Base-by-base conservation (phyloP, 1,140 invertebrate genomes). In the Nymphalis io region DNA sequence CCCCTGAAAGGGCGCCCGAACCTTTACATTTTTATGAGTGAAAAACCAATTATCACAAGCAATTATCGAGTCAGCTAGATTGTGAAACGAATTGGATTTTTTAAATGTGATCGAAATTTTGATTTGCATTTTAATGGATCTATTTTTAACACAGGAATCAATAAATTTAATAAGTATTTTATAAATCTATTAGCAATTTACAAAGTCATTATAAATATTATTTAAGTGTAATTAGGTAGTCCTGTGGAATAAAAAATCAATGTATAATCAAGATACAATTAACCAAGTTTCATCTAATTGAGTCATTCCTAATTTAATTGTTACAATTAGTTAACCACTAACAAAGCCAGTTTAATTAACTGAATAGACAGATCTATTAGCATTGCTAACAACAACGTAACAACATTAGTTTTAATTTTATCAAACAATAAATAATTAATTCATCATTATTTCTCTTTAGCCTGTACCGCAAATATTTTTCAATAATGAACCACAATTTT, bases 31-130 rank as follows among this genome's bases (percentile, higher is more conserved):
- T 88, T 88, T 87, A 88, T 85, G 78, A 84, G 70, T 79, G 73
- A 70, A 83, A 85, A 87, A 83, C 84, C 86, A 90, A 88, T 88
- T 90, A 90, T 88, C 78, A 82, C 81, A 65, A 75, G 79, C 83
- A 88, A 88, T 90, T 87, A 88, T 87, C 79, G 79, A 88, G 82
- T 84, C 86, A 83, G 82, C 81, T 79, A 78, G 78, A 88, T 79
- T 78, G 81, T 82, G 82, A 82, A 74, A 74, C 60, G 73, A 71
- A 71, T 71, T 64, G 69, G 55, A 55, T 69, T 82, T 83, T 79
- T 67, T 64, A 73, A 79, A 74, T 78, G 72, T 69, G 65, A 77
- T 77, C 75, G 62, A 74, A 75, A 79, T 81, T 82, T 71, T 73
- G 69, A 74, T 78, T 84, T 78, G 46, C 46, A 68, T 68, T 68